These are phyloP conservation scores for Coptotermes formosanus DNA, from an alignment of 1,140 invertebrate species.

Conservation along the genomic window DNA sequence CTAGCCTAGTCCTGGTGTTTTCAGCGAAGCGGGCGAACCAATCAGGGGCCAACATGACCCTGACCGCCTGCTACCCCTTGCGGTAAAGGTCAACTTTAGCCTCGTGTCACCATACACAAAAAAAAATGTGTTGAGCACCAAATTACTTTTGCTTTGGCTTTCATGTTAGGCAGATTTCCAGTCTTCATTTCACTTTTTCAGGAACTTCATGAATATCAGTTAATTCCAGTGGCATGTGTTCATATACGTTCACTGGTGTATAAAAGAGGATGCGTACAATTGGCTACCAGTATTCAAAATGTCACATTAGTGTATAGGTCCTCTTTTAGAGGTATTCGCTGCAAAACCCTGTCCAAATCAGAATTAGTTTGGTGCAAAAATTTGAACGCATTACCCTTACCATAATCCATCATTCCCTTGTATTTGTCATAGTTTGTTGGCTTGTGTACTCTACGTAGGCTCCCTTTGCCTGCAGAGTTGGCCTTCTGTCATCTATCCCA, in stretches of 20 bases:
- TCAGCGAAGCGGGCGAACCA: constrained; percentile 29
- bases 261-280: neutral
- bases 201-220: neutral
- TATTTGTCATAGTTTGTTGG: neutral
- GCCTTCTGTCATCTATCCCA: neutral
- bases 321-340: neutral
- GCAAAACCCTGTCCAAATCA: neutral
- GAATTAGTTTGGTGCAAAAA: constrained; percentile 8
- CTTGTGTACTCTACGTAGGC: neutral
- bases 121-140: neutral
- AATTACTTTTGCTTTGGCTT: neutral
- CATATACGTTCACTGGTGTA: neutral
- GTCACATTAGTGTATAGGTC: neutral
- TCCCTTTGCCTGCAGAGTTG: neutral
- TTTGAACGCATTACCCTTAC: neutral
- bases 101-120: constrained; percentile 27
- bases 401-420: neutral
- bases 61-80: constrained; percentile 35
- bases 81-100: constrained; percentile 37
- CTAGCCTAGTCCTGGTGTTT: constrained; percentile 35
- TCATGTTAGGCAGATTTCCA: neutral
- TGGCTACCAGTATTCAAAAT: too few species aligned
- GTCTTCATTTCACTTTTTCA: neutral
- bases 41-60: constrained; percentile 37
- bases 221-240: neutral